These are phyloP conservation scores for Gulo gulo DNA, from an alignment of 2,113 vertebrate genomes.

Conservation along the genomic window DNA sequence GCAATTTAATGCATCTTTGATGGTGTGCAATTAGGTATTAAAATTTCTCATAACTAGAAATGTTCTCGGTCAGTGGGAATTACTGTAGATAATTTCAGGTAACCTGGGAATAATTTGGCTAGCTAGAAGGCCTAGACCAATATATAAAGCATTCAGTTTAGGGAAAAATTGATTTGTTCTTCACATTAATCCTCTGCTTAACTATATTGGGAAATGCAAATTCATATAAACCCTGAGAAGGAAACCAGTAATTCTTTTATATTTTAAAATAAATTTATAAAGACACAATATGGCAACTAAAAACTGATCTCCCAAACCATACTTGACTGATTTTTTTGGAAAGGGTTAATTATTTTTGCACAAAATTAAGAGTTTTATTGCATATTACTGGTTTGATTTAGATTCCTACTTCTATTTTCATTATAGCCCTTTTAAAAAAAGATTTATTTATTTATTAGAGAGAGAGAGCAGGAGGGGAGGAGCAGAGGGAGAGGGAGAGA, in stretches of 20 bases:
- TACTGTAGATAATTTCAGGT: constrained; percentile 57
- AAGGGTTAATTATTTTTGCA: not conserved
- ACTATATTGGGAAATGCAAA: constrained; percentile 40
- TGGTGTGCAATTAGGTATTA: constrained; percentile 56
- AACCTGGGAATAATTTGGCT: constrained; percentile 61
- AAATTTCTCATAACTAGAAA: constrained; percentile 62
- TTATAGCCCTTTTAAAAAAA: not conserved
- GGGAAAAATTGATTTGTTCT: constrained; percentile 31
- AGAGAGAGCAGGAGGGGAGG: not conserved
- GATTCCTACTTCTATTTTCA: not conserved
- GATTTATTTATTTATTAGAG: not conserved
- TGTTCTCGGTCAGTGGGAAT: constrained; percentile 56
- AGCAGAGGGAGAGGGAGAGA: not conserved
- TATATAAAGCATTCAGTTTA: constrained; percentile 40
- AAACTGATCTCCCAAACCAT: not conserved
- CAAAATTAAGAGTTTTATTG: not conserved
- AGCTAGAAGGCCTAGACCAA: constrained; percentile 33
- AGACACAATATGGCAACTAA: not conserved
- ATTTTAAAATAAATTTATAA: constrained; percentile 53
- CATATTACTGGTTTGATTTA: not conserved
- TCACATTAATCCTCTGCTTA: constrained; percentile 63
- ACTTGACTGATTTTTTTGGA: not conserved
- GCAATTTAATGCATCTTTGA: constrained; percentile 63
- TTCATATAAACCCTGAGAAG: not conserved
- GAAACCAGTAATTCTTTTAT: not conserved